phyloP scores from a whole-genome alignment of 2,113 vertebrate genomes.

The Microtus oregoni region DNA sequence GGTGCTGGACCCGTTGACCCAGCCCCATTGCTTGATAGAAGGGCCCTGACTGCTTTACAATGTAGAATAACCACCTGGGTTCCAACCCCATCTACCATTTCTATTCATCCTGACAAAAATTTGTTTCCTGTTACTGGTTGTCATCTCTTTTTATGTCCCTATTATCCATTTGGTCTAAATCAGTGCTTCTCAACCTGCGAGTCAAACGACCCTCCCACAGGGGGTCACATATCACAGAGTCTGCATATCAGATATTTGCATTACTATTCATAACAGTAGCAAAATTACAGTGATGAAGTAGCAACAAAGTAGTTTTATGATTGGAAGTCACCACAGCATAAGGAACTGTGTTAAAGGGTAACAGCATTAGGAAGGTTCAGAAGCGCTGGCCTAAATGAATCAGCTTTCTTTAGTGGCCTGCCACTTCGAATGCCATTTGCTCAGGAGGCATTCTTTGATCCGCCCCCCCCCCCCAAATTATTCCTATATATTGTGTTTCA shows the following conservation, averaged over 20 bases:
- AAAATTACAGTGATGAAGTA: neutral
- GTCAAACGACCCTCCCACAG: neutral
- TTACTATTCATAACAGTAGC: neutral
- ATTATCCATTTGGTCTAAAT: neutral
- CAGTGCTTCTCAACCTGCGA: neutral
- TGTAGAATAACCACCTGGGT: neutral
- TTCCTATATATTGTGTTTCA: neutral
- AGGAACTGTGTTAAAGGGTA: neutral
- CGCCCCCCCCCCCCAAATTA: neutral
- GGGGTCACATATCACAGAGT: neutral
- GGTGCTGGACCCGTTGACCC: neutral
- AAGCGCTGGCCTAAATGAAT: neutral
- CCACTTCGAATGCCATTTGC: neutral
- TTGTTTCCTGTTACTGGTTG: neutral
- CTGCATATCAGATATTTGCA: neutral
- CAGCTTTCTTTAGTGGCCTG: neutral
- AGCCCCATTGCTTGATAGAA: neutral
- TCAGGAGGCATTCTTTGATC: neutral
- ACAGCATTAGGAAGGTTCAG: neutral
- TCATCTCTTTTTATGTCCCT: neutral
- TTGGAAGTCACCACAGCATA: neutral
- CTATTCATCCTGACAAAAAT: neutral
- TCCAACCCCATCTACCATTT: neutral
- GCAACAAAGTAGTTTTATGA: neutral
- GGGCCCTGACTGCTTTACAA: neutral